Evolutionary conservation across 2,888 invertebrate genomes (phyloP).

Genomic region (Acleris literana): DNA sequence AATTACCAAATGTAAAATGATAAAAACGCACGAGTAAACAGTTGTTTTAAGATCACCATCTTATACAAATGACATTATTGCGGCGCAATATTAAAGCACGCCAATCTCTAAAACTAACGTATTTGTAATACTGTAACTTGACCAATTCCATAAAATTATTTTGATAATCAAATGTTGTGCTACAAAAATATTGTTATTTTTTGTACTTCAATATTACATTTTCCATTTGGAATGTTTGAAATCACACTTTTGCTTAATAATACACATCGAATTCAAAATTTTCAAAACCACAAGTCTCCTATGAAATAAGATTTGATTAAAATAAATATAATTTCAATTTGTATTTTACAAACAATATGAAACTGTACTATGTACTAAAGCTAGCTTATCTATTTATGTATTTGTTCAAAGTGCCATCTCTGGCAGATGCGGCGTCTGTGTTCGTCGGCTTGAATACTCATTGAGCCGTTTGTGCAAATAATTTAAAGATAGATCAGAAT

Average conservation of each 20-base stretch:
- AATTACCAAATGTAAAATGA: slow-evolving; percentile 72
- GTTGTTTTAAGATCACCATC: slow-evolving; percentile 52
- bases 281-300: slow-evolving; percentile 56
- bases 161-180: slow-evolving; percentile 61
- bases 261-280: slow-evolving; percentile 61
- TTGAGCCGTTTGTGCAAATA: slow-evolving; percentile 28
- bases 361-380: slow-evolving; percentile 60
- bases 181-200: slow-evolving; percentile 81
- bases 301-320: slow-evolving; percentile 60
- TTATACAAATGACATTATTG: slow-evolving; percentile 58
- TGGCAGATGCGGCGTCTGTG: slow-evolving; percentile 53
- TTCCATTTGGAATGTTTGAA: slow-evolving; percentile 79
- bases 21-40: slow-evolving; percentile 66
- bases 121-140: slow-evolving; percentile 74
- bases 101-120: slow-evolving; percentile 65
- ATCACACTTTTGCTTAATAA: slow-evolving; percentile 71
- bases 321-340: slow-evolving; percentile 72
- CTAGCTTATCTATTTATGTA: slow-evolving; percentile 59
- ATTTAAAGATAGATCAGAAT: slow-evolving; percentile 14
- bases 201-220: slow-evolving; percentile 80
- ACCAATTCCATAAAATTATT: slow-evolving; percentile 68
- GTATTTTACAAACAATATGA: slow-evolving; percentile 56
- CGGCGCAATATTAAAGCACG: slow-evolving; percentile 45
- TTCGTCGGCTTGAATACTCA: neutral
- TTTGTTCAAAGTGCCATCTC: slow-evolving; percentile 68